Base-by-base conservation (phyloP, 2,113 vertebrate genomes). In the Rhea americana region DNA sequence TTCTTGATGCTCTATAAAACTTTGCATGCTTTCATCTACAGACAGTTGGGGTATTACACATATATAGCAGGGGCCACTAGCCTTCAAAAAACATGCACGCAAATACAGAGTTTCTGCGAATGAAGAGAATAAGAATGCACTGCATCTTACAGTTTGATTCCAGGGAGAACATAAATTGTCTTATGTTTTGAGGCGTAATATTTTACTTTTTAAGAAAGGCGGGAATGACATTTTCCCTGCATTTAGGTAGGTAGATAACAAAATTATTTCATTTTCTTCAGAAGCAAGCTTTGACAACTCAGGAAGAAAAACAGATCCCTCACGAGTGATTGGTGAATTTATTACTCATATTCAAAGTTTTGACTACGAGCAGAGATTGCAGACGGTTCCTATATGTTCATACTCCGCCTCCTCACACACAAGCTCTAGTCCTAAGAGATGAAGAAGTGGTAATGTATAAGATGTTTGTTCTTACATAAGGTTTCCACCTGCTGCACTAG, bases 321-420 rank as follows among this genome's bases (percentile, higher is more conserved):
- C 11, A 63, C 24, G 45, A 65, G 10, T 50, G 9, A 37, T 32
- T 41, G 62, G 41, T 55, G 30, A 74, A 67, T 85, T 79, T 76
- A n/a, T 66, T 47, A 61, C 32, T 9, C 20, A 76, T 28, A 41
- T 66, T 66, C 63, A 24, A 16, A 58, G 30, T 18, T 25, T 4
- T 74, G 56, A 84, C 39, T 19, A 43, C 47, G 1, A 68, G 18
- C 8, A 88, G 18, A 70, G 28, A 47, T 53, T 80, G 7, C 59
- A 80, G 28, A 26, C 1, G 30, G 12, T 48, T 80, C 65, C 39
- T 77, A 43, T 17, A 7, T 58, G 13, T 32, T 82, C 0, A 0
- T 7, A 32, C 25, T 35, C 48, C 18, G 10, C 26, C 43, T 61
- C 17, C 62, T 47, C 2, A 2, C 51, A 28, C 3, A 12, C 30